Conservation (phyloP, 2,797 vertebrate species). For the Cossypha dichroa region DNA sequence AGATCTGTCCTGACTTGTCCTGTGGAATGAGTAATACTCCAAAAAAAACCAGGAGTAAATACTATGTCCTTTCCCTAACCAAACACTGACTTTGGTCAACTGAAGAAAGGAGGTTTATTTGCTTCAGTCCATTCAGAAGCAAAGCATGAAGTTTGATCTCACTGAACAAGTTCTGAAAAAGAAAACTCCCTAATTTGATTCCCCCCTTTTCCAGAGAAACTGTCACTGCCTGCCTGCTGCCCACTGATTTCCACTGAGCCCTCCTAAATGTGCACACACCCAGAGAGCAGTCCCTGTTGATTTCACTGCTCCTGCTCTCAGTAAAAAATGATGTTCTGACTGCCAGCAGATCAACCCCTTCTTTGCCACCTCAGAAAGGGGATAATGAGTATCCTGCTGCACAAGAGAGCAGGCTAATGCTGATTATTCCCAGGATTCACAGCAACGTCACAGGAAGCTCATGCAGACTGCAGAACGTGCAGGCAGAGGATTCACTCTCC, state of each 20-base stretch:
- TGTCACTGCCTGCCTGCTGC: neutral
- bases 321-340: neutral
- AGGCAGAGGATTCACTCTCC: neutral
- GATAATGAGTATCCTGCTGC: neutral
- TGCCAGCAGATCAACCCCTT: neutral
- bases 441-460: neutral
- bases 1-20: neutral
- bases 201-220: neutral
- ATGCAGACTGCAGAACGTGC: rapidly evolving
- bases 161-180: neutral
- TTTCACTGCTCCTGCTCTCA: neutral
- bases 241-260: neutral
- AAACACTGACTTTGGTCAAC: neutral
- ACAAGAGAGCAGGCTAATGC: neutral
- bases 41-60: neutral
- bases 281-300: neutral
- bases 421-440: neutral
- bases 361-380: neutral
- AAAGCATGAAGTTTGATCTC: neutral
- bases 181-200: neutral
- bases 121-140: neutral
- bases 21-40: neutral
- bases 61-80: neutral
- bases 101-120: neutral
- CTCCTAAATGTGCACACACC: neutral